Conservation (phyloP, 2,888 invertebrate species). For the Hirtodrosophila confusa region DNA sequence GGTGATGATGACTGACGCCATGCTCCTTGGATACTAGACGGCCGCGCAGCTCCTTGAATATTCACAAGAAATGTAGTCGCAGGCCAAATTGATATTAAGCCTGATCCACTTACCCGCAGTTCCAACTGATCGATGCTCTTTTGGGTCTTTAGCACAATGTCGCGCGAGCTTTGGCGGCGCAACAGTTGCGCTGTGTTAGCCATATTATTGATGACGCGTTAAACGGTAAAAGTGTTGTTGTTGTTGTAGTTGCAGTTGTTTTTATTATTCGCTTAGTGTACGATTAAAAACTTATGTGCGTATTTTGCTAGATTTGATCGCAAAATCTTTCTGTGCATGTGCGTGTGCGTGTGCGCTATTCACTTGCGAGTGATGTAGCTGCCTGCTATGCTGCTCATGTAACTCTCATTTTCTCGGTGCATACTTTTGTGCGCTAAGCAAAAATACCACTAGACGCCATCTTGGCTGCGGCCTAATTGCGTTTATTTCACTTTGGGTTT, state of each 20-base stretch:
- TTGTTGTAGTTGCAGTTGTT: constrained; percentile 17
- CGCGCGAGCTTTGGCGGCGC: constrained; percentile 94
- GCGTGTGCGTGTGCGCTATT: constrained; percentile 7
- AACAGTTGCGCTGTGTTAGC: constrained; percentile 95
- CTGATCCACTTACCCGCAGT: constrained; percentile 88
- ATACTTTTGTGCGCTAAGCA: constrained; percentile 42
- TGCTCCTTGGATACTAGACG: constrained; percentile 89
- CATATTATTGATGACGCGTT: constrained; percentile 85
- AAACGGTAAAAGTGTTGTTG: constrained; percentile 30
- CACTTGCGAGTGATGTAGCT: background rate
- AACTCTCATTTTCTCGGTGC: constrained; percentile 33
- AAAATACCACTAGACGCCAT: constrained; percentile 26
- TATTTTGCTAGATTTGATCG: constrained; percentile 13
- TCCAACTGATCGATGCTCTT: constrained; percentile 93
- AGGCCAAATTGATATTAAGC: background rate
- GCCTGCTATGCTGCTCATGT: constrained; percentile 22
- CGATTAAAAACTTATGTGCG: constrained; percentile 9
- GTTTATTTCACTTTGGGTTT: constrained; percentile 3
- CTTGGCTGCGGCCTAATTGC: background rate
- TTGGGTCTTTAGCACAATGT: constrained; percentile 87
- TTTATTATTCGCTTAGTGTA: background rate
- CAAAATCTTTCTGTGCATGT: constrained; percentile 23
- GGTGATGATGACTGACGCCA: constrained; percentile 87
- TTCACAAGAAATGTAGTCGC: background rate
- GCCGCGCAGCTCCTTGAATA: constrained; percentile 89